Base-by-base conservation (phyloP, 2,797 vertebrate species). In the Lagocephalus sceleratus region DNA sequence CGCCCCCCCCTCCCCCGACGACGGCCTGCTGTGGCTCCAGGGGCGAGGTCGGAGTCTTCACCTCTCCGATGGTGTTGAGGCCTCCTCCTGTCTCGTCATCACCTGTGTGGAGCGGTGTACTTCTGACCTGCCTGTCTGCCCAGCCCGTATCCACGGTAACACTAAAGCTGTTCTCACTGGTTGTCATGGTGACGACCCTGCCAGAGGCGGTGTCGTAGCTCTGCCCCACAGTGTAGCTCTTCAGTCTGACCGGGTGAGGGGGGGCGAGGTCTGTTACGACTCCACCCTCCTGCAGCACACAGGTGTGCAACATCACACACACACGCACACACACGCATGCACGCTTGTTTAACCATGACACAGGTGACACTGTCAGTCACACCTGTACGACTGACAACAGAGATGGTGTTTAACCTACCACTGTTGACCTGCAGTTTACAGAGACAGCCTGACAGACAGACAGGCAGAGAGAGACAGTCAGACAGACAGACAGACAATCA, bases 161-260 rank as follows among this genome's bases (percentile, higher is more conserved):
- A 7, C 64, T 14, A 0, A 52, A 19, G 41, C 2, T 35, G 45
- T 83, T 87, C 16, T 79, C 58, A 62, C 78, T 90, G 43, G 85
- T 86, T 1, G 86, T 91, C 93, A 94, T 90, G 35, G 91, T 92
- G 47, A 94, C 76, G n/a, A 94, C 90, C 85, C 82, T 94, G 47
- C 93, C 94, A 0, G 93, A 94, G 8, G 88, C 3, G 0, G 93
- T 92, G 75, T 94, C 92, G 6, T 94, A 96, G 57, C 93, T 93
- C 75, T 85, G 93, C 65, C 93, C 93, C 49, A 95, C 75, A 0
- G 91, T 87, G 74, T 90, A 88, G 53, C 78, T 76, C 85, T 92
- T 94, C 82, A 92, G 90, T 65, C 81, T 91, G 80, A 78, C 79
- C 65, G 75, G 83, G 63, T 82, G 85, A 85, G 73, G 74, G 48